A percentile compares a stretch with the other conserved stretches of the same genome.
These are phyloP conservation scores for Aspidiotus destructor DNA, from an alignment of 2,888 invertebrate genomes.

Conservation along the genomic window DNA sequence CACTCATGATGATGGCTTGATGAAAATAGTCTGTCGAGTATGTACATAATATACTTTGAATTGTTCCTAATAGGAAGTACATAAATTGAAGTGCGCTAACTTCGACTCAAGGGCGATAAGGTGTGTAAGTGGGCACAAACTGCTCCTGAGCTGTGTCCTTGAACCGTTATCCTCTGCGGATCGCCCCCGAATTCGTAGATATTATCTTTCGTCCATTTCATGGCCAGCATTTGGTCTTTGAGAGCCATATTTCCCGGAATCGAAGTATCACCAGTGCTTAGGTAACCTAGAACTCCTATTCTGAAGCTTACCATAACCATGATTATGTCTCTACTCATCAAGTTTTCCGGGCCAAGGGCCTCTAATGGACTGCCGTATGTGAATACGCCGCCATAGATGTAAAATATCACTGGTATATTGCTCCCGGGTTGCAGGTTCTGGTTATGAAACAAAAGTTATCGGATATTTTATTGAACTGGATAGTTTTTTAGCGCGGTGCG, in stretches of 20 bases:
- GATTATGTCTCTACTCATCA: slow-evolving; percentile 35
- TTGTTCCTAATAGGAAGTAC: too few relatives aligned
- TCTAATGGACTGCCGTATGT: slow-evolving; percentile 33
- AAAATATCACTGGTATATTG: slow-evolving; percentile 44
- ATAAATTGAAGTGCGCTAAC: too few relatives aligned
- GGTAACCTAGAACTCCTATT: slow-evolving; percentile 34
- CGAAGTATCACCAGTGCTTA: slow-evolving; percentile 27
- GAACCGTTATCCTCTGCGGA: slow-evolving; percentile 29
- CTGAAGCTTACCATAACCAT: slow-evolving; percentile 36
- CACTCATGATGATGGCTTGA: slow-evolving; percentile 60
- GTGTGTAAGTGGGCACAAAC: slow-evolving; percentile 32
- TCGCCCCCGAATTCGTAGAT: slow-evolving; percentile 34
- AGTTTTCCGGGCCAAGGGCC: slow-evolving; percentile 35
- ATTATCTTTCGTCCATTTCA: slow-evolving; percentile 30
- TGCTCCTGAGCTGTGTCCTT: slow-evolving; percentile 33
- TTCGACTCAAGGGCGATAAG: slow-evolving; percentile 33
- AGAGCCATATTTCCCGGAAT: slow-evolving; percentile 32
- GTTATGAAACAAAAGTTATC: too few relatives aligned
- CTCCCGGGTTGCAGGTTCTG: slow-evolving; percentile 9
- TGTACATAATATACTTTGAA: too few relatives aligned
- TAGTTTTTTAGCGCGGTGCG: too few relatives aligned
- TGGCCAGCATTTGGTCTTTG: slow-evolving; percentile 28
- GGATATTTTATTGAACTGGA: too few relatives aligned
- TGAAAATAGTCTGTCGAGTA: slow-evolving; percentile 48
- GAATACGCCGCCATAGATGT: slow-evolving; percentile 48